Conservation (phyloP, 2,797 vertebrate species). For the Eremophila alpestris region DNA sequence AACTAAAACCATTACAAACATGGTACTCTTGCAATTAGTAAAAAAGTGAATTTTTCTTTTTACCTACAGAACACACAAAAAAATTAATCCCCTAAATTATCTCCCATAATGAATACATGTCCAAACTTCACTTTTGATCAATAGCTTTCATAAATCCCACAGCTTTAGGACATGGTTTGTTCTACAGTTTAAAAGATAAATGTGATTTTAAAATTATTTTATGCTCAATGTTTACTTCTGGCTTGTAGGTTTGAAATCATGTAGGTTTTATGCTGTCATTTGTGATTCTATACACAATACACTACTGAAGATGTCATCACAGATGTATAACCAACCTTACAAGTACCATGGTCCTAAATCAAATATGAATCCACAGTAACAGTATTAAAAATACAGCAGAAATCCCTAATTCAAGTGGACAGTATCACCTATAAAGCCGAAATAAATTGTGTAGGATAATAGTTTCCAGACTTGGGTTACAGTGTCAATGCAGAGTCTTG, state of each 20-base stretch:
- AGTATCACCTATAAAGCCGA: conserved; percentile 66
- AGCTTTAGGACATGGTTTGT: neutral
- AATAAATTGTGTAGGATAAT: conserved; percentile 72
- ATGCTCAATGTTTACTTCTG: neutral
- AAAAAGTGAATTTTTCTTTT: neutral
- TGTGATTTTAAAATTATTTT: conserved; percentile 10
- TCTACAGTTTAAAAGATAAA: neutral
- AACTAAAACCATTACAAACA: conserved; percentile 14
- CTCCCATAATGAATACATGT: neutral
- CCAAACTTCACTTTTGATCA: conserved; percentile 28
- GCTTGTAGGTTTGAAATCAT: conserved; percentile 19
- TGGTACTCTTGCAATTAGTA: neutral
- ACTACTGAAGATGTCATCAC: conserved; percentile 22
- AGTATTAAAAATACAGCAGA: conserved; percentile 58
- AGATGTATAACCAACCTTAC: neutral
- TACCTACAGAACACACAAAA: neutral
- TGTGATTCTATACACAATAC: conserved; percentile 21
- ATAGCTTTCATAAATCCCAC: neutral
- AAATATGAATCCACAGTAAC: conserved; percentile 54
- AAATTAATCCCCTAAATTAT: conserved; percentile 26
- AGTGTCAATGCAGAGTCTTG: conserved; percentile 68
- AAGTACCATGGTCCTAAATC: conserved; percentile 36
- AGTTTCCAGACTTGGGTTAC: conserved; percentile 71
- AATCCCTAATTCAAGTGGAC: conserved; percentile 68
- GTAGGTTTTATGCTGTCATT: neutral